Percentiles rank a stretch among this genome's conserved stretches.
These are phyloP conservation scores for Amphibalanus amphitrite DNA, from an alignment of 1,140 invertebrate genomes.

Conservation along the genomic window DNA sequence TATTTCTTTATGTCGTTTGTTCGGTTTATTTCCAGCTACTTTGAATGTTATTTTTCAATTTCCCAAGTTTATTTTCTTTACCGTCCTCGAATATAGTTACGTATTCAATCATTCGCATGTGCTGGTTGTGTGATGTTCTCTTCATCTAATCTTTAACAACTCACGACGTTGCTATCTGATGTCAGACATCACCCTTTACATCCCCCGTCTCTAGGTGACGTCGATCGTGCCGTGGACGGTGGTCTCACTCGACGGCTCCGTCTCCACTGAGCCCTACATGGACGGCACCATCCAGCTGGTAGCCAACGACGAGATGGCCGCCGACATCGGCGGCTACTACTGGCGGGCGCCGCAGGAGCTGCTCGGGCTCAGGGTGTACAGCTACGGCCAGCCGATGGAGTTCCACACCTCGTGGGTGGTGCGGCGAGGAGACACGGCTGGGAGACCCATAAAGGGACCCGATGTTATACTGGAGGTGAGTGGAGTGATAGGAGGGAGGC, in stretches of 20 bases:
- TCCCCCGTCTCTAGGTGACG: no score
- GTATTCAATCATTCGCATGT: no score
- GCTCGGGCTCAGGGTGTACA: slow-evolving; percentile 13
- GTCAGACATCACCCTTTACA: no score
- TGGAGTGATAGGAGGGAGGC: no score
- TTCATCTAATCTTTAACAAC: no score
- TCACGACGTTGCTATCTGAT: no score
- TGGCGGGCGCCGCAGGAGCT: slow-evolving; percentile 62
- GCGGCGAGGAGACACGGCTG: slow-evolving; percentile 71
- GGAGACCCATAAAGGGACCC: slow-evolving; percentile 56
- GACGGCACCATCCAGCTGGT: slow-evolving; percentile 21
- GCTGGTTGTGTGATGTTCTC: no score
- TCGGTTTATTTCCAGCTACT: no score
- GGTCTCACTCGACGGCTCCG: slow-evolving; percentile 22
- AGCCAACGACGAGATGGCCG: slow-evolving; percentile 42
- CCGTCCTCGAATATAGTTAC: no score
- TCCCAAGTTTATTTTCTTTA: no score
- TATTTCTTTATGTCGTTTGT: no score
- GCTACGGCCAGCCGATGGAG: slow-evolving; percentile 61
- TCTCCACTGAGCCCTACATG: slow-evolving; percentile 18
- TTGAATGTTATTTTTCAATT: no score
- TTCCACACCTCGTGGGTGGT: slow-evolving; percentile 67
- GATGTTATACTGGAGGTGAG: slow-evolving; percentile 68
- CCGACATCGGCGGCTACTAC: slow-evolving; percentile 57
- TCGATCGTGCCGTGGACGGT: slow-evolving; percentile 4